phyloP scores from a whole-genome alignment of 2,113 vertebrate species.

The Petrocephalus microphthalmus region DNA sequence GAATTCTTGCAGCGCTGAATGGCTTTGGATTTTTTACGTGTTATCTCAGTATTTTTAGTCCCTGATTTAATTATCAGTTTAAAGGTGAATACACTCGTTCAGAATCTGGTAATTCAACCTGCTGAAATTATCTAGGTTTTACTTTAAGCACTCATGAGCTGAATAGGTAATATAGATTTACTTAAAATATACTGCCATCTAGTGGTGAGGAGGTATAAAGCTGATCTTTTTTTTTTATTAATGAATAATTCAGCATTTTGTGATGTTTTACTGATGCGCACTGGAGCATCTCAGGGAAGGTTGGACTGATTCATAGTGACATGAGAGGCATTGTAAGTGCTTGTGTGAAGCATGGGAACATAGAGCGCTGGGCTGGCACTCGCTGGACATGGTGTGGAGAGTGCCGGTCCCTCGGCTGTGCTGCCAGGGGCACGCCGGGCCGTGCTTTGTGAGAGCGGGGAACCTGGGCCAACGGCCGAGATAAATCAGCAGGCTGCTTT shows the following conservation, averaged over 20 bases:
- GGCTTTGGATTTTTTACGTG: neutral
- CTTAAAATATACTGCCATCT: neutral
- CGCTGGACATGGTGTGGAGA: neutral
- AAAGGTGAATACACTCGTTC: neutral
- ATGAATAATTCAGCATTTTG: neutral
- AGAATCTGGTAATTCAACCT: neutral
- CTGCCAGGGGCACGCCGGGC: neutral
- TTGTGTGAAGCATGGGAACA: neutral
- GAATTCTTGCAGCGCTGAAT: neutral
- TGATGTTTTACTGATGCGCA: neutral
- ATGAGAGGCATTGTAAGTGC: neutral
- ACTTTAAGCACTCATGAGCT: neutral
- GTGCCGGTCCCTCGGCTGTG: neutral
- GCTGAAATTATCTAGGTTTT: neutral
- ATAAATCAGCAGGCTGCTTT: conserved; percentile 1
- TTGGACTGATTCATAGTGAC: neutral
- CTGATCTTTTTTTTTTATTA: neutral
- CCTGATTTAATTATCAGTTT: neutral
- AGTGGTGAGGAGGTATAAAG: neutral
- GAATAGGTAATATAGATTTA: neutral
- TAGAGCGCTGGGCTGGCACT: neutral
- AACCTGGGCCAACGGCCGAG: neutral
- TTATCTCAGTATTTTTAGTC: neutral
- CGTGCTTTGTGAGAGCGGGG: neutral
- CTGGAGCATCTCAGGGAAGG: neutral